Conservation (phyloP, 2,113 vertebrate species). For the Caracal caracal region DNA sequence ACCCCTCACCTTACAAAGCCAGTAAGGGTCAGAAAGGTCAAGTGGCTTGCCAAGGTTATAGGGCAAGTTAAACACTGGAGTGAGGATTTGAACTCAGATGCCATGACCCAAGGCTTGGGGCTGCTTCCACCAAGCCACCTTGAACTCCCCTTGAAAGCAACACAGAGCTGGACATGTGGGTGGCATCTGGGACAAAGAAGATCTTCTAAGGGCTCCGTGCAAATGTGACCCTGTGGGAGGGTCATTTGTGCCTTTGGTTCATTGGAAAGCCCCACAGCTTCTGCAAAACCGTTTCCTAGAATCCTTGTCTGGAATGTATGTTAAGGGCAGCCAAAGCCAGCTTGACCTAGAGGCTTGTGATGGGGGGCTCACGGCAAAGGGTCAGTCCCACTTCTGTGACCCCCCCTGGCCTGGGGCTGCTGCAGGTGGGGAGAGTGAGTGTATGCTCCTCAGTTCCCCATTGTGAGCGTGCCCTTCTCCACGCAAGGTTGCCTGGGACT, state of each 20-base stretch:
- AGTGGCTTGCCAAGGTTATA: neutral
- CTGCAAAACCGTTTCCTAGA: slow-evolving; percentile 40
- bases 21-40: neutral
- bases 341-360: neutral
- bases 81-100: neutral
- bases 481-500: neutral
- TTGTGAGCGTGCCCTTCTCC: neutral
- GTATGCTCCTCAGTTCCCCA: fast-evolving
- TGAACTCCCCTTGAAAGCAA: neutral
- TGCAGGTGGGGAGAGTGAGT: neutral
- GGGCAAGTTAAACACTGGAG: neutral
- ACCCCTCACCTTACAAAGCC: neutral
- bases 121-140: neutral
- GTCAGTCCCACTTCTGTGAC: neutral
- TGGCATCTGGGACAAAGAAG: neutral
- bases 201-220: neutral
- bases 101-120: neutral
- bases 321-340: slow-evolving; percentile 20
- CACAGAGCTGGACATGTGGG: neutral
- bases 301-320: neutral
- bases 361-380: neutral
- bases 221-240: neutral
- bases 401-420: neutral
- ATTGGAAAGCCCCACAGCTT: slow-evolving; percentile 63
- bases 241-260: neutral